Conservation (phyloP, 1,140 invertebrate species). For the Rhagoletis pomonella region DNA sequence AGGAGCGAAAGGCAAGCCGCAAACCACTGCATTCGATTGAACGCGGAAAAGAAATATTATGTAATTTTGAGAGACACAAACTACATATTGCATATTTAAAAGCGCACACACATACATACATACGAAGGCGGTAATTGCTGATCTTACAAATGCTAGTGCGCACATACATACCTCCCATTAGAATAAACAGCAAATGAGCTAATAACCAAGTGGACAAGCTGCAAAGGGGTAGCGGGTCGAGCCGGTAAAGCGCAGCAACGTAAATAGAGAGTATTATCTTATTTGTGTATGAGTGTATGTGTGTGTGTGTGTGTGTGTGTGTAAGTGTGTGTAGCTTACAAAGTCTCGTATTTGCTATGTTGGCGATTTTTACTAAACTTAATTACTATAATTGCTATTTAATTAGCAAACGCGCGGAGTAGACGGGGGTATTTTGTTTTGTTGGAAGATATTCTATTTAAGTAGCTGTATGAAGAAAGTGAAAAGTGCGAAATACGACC, state of each 20-base stretch:
- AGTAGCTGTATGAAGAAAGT: slow-evolving; percentile 16
- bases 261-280: too few species aligned
- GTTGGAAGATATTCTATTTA: background rate
- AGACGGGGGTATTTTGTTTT: background rate
- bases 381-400: slow-evolving; percentile 49
- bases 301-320: background rate
- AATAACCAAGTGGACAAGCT: background rate
- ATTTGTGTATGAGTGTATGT: background rate
- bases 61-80: background rate
- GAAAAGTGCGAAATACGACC: slow-evolving; percentile 15
- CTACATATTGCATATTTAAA: background rate
- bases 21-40: background rate
- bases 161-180: background rate
- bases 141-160: background rate
- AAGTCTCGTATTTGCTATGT: background rate
- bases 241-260: background rate
- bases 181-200: slow-evolving; percentile 10
- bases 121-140: background rate
- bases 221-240: background rate
- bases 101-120: background rate
- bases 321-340: background rate
- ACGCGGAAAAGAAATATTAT: slow-evolving; percentile 49
- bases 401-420: slow-evolving; percentile 16
- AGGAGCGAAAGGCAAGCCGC: background rate
- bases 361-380: slow-evolving; percentile 48